Evolutionary conservation across 2,888 invertebrate species (phyloP).

Genomic region (Scaptomyza polygonia): DNA sequence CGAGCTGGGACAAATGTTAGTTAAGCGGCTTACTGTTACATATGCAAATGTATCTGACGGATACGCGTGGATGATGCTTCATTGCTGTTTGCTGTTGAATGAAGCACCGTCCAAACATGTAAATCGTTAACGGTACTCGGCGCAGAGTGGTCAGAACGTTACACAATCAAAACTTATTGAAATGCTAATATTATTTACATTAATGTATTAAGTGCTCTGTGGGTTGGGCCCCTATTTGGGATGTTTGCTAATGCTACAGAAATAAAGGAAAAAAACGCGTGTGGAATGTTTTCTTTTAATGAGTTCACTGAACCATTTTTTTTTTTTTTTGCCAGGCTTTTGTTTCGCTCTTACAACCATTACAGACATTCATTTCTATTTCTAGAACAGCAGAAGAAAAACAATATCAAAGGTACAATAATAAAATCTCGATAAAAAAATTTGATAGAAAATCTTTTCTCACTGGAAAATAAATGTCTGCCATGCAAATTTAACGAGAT

Average conservation of each 20-base stretch:
- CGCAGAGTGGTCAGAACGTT: slow-evolving; percentile 27
- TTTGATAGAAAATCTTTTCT: slow-evolving; percentile 20
- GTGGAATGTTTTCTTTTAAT: slow-evolving; percentile 40
- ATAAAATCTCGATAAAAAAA: slow-evolving; percentile 16
- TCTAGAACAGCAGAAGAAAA: slow-evolving; percentile 1
- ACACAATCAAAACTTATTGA: slow-evolving; percentile 67
- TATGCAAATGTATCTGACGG: slow-evolving; percentile 75
- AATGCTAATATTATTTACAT: slow-evolving; percentile 63
- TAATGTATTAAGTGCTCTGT: neutral
- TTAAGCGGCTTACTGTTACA: slow-evolving; percentile 3
- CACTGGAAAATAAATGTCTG: slow-evolving; percentile 18
- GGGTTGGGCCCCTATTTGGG: neutral
- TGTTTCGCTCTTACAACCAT: neutral
- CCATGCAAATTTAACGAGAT: slow-evolving; percentile 34
- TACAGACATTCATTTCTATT: slow-evolving; percentile 10
- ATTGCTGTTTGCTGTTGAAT: slow-evolving; percentile 9
- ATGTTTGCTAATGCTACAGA: slow-evolving; percentile 21
- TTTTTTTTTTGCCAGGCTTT: slow-evolving; percentile 5
- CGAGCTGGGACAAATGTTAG: slow-evolving; percentile 16
- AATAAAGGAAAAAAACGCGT: slow-evolving; percentile 17
- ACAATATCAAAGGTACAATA: neutral
- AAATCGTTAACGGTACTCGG: slow-evolving; percentile 64
- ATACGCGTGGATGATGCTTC: slow-evolving; percentile 69
- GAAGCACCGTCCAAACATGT: slow-evolving; percentile 42
- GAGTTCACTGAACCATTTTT: slow-evolving; percentile 62